Evolutionary conservation across 2,113 vertebrate genomes (phyloP).

Genomic region (Tor tambroides): DNA sequence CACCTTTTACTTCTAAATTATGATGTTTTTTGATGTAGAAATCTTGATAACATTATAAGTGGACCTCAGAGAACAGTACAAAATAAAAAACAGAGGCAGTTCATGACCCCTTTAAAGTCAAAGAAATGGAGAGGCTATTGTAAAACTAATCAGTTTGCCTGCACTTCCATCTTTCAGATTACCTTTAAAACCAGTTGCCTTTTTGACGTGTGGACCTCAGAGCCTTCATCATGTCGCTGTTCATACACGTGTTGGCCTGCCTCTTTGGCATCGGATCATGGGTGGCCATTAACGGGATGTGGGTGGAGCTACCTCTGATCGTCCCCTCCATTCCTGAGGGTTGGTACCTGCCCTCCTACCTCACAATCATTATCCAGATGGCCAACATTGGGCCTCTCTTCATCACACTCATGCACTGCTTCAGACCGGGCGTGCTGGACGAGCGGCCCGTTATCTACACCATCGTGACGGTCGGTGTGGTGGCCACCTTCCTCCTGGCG

Average conservation of each 20-base stretch:
- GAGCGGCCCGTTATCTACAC: slow-evolving; percentile 77
- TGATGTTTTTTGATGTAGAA: too few relatives aligned
- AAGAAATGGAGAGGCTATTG: not conserved
- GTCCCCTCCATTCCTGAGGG: slow-evolving; percentile 75
- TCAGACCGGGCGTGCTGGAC: slow-evolving; percentile 71
- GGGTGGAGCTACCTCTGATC: slow-evolving; percentile 84
- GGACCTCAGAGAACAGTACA: too few relatives aligned
- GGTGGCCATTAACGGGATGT: slow-evolving; percentile 87
- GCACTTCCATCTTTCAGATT: slow-evolving; percentile 64
- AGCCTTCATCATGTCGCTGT: slow-evolving; percentile 72
- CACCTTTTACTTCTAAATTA: too few relatives aligned
- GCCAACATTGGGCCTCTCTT: slow-evolving; percentile 83
- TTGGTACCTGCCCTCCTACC: slow-evolving; percentile 83
- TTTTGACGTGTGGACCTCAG: not conserved
- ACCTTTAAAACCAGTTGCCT: not conserved
- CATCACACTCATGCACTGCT: slow-evolving; percentile 79
- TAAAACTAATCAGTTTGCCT: slow-evolving; percentile 16
- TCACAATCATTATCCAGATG: slow-evolving; percentile 83
- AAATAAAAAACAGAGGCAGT: too few relatives aligned
- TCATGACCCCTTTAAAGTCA: not conserved
- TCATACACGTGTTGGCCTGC: slow-evolving; percentile 77
- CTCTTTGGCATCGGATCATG: slow-evolving; percentile 85
- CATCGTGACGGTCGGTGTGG: slow-evolving; percentile 73
- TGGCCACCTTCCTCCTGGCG: slow-evolving; percentile 79
- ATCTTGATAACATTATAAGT: too few relatives aligned